phyloP scores from a whole-genome alignment of 2,113 vertebrate genomes.

The Stegastes partitus region DNA sequence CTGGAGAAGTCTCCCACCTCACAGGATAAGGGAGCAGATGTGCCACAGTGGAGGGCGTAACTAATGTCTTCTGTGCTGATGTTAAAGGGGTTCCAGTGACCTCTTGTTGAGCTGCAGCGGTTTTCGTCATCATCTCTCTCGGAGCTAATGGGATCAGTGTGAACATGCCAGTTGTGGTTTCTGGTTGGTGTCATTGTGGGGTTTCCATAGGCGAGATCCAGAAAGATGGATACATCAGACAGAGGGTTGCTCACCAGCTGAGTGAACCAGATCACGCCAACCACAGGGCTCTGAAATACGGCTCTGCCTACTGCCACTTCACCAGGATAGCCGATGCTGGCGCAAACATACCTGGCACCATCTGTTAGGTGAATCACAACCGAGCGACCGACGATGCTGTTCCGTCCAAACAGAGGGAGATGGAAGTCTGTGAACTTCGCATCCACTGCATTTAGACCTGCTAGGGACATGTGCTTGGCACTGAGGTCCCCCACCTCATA shows the following conservation, averaged over 20 bases:
- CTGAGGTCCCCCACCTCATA: conserved; percentile 88
- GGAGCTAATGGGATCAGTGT: conserved; percentile 83
- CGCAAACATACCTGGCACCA: conserved; percentile 75
- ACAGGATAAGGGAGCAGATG: conserved; percentile 79
- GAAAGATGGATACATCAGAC: conserved; percentile 85
- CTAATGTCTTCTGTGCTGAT: conserved; percentile 63
- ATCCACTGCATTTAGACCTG: conserved; percentile 2
- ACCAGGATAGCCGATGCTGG: conserved; percentile 81
- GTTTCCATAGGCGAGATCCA: conserved; percentile 80
- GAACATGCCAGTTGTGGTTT: conserved; percentile 87
- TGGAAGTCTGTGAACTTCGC: conserved; percentile 79
- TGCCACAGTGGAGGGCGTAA: conserved; percentile 77
- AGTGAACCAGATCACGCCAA: conserved; percentile 83
- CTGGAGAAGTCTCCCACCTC: conserved; percentile 84
- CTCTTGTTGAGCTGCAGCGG: conserved; percentile 76
- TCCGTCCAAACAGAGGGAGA: conserved; percentile 85
- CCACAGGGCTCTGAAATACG: conserved; percentile 77
- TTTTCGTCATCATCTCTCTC: conserved; percentile 76
- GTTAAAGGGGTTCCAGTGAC: conserved; percentile 85
- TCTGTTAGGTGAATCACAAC: conserved; percentile 80
- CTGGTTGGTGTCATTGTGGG: conserved; percentile 53
- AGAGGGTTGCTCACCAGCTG: conserved; percentile 81
- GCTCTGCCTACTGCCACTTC: conserved; percentile 76
- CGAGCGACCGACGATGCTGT: conserved; percentile 87
- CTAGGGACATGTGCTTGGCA: conserved; percentile 78